phyloP scores from a whole-genome alignment of 2,113 vertebrate species.

The Natator depressus region DNA sequence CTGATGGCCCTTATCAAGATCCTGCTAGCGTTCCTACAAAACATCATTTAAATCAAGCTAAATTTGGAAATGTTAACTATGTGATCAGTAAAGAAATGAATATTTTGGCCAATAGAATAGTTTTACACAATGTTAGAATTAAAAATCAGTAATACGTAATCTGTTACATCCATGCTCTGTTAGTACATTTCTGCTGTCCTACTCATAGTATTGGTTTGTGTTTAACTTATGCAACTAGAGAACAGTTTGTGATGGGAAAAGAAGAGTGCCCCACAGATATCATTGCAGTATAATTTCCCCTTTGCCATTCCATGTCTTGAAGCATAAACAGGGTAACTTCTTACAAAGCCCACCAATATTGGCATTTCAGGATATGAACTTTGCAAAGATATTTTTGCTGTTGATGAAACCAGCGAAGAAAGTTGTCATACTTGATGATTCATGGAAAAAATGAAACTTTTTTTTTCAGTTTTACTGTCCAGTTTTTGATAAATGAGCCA shows the following conservation, averaged over 20 bases:
- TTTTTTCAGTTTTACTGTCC: too few relatives aligned
- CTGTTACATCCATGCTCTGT: not conserved
- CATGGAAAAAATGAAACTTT: not conserved
- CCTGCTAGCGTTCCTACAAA: not conserved
- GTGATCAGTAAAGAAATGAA: not conserved
- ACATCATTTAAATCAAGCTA: not conserved
- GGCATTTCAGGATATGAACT: not conserved
- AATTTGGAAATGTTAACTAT: not conserved
- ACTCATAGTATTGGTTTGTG: not conserved
- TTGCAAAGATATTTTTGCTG: not conserved
- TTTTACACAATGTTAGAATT: not conserved
- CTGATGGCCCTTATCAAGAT: not conserved
- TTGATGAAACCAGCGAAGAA: not conserved
- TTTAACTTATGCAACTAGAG: constrained; percentile 21
- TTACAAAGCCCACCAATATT: not conserved
- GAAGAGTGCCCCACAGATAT: not conserved
- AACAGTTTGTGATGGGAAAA: not conserved
- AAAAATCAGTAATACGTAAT: not conserved
- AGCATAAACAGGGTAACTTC: not conserved
- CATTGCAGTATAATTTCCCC: not conserved
- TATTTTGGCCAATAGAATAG: not conserved
- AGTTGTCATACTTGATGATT: not conserved
- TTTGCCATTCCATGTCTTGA: not conserved
- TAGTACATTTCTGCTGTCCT: not conserved
- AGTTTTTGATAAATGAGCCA: not conserved